phyloP scores from a whole-genome alignment of 2,797 vertebrate genomes.

The Bradypodion ventrale region DNA sequence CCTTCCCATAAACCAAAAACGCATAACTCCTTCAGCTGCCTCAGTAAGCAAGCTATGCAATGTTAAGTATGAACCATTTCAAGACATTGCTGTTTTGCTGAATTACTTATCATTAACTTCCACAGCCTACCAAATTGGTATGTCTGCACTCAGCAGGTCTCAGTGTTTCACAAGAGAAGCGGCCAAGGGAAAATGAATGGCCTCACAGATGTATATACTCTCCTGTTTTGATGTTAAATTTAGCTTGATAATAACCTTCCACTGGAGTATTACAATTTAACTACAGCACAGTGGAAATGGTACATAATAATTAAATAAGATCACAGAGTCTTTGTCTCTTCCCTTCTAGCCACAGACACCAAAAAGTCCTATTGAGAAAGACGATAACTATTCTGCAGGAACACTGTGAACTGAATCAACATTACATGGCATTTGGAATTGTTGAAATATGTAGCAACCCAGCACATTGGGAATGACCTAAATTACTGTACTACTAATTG shows the following conservation, averaged over 20 bases:
- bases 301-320: constrained; percentile 25
- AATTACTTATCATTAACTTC: constrained; percentile 25
- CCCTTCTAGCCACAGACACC: not conserved
- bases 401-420: not conserved
- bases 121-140: constrained; percentile 17
- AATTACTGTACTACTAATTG: no score
- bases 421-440: not conserved
- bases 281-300: constrained; percentile 5
- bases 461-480: no score
- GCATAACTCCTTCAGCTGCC: not conserved
- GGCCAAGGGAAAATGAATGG: not conserved
- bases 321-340: constrained; percentile 8
- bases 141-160: not conserved
- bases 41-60: not conserved
- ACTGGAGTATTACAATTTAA: not conserved
- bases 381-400: not conserved
- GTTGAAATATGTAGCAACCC: no score
- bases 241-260: not conserved
- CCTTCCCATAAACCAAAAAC: not conserved
- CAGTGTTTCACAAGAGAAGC: not conserved
- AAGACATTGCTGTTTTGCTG: not conserved
- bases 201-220: not conserved
- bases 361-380: not conserved
- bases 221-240: not conserved
- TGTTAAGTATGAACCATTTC: not conserved